Conservation (phyloP, 2,797 vertebrate genomes). For the Myripristis murdjan region DNA sequence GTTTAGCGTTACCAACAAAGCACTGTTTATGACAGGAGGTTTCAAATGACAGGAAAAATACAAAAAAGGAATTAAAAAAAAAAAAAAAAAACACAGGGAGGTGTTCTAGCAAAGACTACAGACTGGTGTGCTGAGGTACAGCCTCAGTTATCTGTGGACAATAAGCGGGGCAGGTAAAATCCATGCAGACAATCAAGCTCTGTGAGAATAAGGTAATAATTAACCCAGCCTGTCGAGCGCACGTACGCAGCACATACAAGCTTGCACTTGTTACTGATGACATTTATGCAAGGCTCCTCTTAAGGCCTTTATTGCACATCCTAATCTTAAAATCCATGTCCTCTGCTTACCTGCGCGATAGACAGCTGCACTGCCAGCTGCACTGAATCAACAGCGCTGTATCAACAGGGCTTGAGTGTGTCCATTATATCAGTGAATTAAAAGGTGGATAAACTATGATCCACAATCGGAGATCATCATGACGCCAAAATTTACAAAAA, state of each 20-base stretch:
- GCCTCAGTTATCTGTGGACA: not conserved
- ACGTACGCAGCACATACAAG: no score
- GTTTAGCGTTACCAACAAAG: constrained; percentile 19
- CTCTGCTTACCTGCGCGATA: not conserved
- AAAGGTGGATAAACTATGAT: not conserved
- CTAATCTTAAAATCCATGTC: not conserved
- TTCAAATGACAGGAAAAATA: constrained; percentile 40
- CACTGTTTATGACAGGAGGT: not conserved
- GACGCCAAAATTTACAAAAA: not conserved
- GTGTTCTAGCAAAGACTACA: not conserved
- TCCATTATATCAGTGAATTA: no score
- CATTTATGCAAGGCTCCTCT: not conserved
- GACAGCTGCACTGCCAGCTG: not conserved
- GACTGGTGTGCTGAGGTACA: not conserved
- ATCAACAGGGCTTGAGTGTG: no score
- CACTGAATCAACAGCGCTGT: not conserved
- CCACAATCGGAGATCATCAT: not conserved
- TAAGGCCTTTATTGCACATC: not conserved
- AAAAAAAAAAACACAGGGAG: not conserved
- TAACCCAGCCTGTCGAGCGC: constrained; percentile 6
- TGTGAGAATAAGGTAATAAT: constrained; percentile 46
- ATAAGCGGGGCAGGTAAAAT: constrained; percentile 15
- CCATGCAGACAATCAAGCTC: no score
- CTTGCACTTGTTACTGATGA: constrained; percentile 9
- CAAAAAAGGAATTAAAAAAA: no score